A percentile compares a stretch with the other conserved stretches of the same genome.
These are phyloP conservation scores for Spongilla lacustris DNA, from an alignment of 37 sponge, comb jelly and placozoan genomes.

Conservation along the genomic window DNA sequence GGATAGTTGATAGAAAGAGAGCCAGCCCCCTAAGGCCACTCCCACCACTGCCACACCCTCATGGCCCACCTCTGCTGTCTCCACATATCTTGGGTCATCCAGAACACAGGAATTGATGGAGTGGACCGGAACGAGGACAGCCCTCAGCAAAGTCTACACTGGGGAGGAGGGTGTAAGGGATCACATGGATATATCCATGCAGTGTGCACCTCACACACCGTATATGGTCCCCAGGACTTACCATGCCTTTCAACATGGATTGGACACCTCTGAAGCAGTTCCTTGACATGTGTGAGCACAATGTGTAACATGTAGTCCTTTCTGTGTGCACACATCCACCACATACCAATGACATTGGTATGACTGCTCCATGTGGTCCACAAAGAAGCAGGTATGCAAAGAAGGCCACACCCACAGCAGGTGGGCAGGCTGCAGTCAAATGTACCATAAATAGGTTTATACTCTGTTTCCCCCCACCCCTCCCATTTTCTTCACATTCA, in stretches of 20 bases:
- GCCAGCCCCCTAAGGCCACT: neutral
- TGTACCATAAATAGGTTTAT: neutral
- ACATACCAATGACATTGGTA: constrained; percentile 19
- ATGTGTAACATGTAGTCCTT: constrained; percentile 10
- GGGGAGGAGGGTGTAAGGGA: no score
- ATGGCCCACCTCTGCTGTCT: constrained; percentile 16
- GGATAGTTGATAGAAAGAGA: neutral
- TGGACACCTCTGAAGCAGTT: constrained; percentile 33
- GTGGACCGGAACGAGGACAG: constrained; percentile 11
- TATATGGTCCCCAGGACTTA: neutral
- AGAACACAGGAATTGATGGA: constrained; percentile 14
- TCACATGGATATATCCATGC: no score
- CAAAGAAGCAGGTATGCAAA: constrained; percentile 45
- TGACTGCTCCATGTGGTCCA: constrained; percentile 11
- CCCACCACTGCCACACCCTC: no score
- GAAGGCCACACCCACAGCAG: constrained; percentile 31
- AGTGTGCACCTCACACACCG: neutral
- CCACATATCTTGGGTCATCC: constrained; percentile 22
- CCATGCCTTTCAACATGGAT: constrained; percentile 35
- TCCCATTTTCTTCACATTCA: neutral
- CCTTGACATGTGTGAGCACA: constrained; percentile 8
- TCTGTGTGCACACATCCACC: no score
- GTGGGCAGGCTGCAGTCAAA: neutral
- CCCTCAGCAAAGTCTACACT: constrained; percentile 26
- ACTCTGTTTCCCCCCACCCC: no score